Evolutionary conservation across 1,140 invertebrate species (phyloP).

Genomic region (Zaprionus ghesquierei): DNA sequence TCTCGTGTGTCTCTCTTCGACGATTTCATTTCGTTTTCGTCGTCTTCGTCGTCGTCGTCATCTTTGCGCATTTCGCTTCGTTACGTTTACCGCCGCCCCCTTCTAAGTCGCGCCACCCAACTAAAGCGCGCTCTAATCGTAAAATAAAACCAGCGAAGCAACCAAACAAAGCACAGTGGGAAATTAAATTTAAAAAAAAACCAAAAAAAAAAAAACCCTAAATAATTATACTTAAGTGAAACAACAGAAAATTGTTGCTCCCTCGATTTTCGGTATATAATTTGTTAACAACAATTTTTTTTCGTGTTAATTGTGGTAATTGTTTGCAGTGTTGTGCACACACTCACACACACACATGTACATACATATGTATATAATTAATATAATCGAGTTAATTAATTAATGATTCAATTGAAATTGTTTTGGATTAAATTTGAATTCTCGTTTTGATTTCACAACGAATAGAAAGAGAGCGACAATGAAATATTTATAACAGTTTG

Average conservation of each 20-base stretch:
- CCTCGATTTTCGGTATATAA: background rate
- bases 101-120: background rate
- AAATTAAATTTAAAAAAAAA: conserved; percentile 23
- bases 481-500: background rate
- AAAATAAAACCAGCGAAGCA: conserved; percentile 20
- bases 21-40: conserved; percentile 36
- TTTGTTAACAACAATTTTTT: conserved; percentile 2
- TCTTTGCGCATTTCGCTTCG: conserved; percentile 38
- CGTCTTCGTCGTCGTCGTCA: conserved; percentile 34
- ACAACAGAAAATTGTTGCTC: conserved; percentile 16
- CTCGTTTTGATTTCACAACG: conserved; percentile 17
- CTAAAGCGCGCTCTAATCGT: conserved; percentile 27
- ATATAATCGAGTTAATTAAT: background rate
- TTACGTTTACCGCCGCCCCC: conserved; percentile 25
- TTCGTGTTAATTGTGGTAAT: background rate
- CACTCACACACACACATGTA: background rate
- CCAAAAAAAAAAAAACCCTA: background rate
- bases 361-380: background rate
- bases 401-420: background rate
- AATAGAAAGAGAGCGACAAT: background rate
- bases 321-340: background rate
- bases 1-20: conserved; percentile 34
- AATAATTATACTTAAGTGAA: conserved; percentile 38
- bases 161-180: conserved; percentile 19
- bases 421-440: conserved; percentile 1